These are phyloP conservation scores for Lerista edwardsae DNA, from an alignment of 2,797 vertebrate genomes.

Conservation along the genomic window DNA sequence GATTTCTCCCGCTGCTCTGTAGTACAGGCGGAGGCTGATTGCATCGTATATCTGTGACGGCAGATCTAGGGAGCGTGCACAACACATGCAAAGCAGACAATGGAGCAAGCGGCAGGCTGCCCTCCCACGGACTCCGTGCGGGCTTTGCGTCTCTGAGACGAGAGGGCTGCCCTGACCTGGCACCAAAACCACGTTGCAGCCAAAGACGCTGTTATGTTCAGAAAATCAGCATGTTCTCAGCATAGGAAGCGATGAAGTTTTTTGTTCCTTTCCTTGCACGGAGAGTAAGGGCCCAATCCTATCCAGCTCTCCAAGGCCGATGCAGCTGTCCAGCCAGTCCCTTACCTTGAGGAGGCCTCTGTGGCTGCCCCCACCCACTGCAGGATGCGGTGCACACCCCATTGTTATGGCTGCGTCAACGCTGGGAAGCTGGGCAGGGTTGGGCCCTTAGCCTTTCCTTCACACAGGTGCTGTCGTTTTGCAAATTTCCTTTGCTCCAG, in stretches of 20 bases:
- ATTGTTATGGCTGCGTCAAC: too few relatives aligned
- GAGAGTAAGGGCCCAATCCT: too few relatives aligned
- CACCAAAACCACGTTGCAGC: not conserved
- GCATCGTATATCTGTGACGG: slow-evolving; percentile 24
- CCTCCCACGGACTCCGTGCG: not conserved
- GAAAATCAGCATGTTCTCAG: not conserved
- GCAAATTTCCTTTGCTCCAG: too few relatives aligned
- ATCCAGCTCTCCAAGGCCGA: too few relatives aligned
- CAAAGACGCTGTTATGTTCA: not conserved
- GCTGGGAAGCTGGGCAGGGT: too few relatives aligned
- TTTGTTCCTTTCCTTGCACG: not conserved
- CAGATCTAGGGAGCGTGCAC: slow-evolving; percentile 30
- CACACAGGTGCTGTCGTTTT: too few relatives aligned
- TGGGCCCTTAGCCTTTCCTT: not conserved
- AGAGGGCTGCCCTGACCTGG: not conserved
- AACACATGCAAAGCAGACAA: slow-evolving; percentile 29
- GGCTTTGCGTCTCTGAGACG: not conserved
- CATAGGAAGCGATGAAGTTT: not conserved
- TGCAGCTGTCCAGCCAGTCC: too few relatives aligned
- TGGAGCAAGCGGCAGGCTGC: not conserved
- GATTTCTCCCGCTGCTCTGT: not conserved
- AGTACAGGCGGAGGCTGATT: not conserved
- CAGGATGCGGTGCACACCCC: too few relatives aligned
- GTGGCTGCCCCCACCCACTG: too few relatives aligned
- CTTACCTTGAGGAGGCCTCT: too few relatives aligned